Base-by-base conservation (phyloP, 1,140 invertebrate species). In the Archegozetes longisetosus region DNA sequence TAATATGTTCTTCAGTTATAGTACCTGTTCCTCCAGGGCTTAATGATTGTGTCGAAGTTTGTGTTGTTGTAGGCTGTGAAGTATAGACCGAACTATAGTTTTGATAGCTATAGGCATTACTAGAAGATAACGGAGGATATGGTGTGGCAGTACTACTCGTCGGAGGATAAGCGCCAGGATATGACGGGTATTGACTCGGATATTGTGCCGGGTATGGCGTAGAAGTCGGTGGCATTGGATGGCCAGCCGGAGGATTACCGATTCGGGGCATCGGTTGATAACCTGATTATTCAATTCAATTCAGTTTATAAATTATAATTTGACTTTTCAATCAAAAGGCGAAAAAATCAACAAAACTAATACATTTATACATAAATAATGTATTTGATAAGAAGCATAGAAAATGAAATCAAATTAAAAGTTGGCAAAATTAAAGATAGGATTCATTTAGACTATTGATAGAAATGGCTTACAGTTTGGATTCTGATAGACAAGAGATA, bases 1-100 rank as follows among this genome's bases (percentile, higher is more conserved):
- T 82, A 52, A 98, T 89, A 70, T 96, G 91, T 69, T 94, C 90
- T 68, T 95, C 88, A 48, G 89, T 88, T 49, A 97, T 92, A 17
- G 88, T 93, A 17, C 84, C 85, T 2, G 65, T 66, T 63, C 60
- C 56, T 27, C n/a, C 23, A 17, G 26, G 48, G 20, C 47, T 48
- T 40, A 49, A 47, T 26, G 63, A 55, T 54, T 22, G 20, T 23
- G 62, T 48, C 22, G 56, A 54, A 22, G 62, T 51, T 28, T 26
- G 60, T 32, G n/a, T 53, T n/a, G 25, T 66, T 46, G 46, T 56
- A 28, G 58, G 29, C 48, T 63, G 60, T 47, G 61, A 58, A n/a
- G n/a, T n/a, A n/a, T n/a, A n/a, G n/a, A n/a, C n/a, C n/a, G n/a
- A n/a, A n/a, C n/a, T n/a, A 55, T 62, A 58, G 17, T 60, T 53